These are phyloP conservation scores for Platorchestia sp. DNA, from an alignment of 1,140 invertebrate species.

Conservation along the genomic window DNA sequence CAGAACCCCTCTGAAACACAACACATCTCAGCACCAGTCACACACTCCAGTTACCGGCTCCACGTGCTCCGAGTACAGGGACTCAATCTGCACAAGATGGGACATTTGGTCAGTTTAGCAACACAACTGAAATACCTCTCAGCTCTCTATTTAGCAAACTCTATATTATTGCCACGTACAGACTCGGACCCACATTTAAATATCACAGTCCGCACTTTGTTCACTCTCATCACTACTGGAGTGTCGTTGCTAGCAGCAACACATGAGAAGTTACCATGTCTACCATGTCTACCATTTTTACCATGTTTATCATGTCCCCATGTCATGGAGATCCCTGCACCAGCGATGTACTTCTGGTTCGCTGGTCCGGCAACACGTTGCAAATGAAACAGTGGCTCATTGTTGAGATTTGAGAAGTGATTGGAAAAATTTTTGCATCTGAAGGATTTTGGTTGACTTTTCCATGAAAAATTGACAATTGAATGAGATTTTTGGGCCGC, in stretches of 20 bases:
- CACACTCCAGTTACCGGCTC: neutral
- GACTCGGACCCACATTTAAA: neutral
- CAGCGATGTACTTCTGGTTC: neutral
- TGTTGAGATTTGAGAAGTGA: neutral
- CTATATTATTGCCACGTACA: neutral
- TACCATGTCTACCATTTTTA: no score
- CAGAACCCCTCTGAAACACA: neutral
- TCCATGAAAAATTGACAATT: neutral
- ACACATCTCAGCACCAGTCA: neutral
- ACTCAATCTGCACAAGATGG: constrained; percentile 20
- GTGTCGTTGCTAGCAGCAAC: neutral
- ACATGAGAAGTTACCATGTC: no score
- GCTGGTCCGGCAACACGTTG: no score
- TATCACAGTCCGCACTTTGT: neutral
- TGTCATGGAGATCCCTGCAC: no score
- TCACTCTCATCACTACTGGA: neutral
- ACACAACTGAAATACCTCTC: neutral
- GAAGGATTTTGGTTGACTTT: neutral
- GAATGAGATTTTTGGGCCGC: neutral
- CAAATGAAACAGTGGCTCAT: neutral
- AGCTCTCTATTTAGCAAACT: neutral
- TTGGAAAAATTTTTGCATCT: neutral
- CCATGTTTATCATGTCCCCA: no score
- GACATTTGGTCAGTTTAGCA: neutral
- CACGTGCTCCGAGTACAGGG: neutral